Evolutionary conservation across 2,113 vertebrate species (phyloP).

Genomic region (Pluvialis apricaria): DNA sequence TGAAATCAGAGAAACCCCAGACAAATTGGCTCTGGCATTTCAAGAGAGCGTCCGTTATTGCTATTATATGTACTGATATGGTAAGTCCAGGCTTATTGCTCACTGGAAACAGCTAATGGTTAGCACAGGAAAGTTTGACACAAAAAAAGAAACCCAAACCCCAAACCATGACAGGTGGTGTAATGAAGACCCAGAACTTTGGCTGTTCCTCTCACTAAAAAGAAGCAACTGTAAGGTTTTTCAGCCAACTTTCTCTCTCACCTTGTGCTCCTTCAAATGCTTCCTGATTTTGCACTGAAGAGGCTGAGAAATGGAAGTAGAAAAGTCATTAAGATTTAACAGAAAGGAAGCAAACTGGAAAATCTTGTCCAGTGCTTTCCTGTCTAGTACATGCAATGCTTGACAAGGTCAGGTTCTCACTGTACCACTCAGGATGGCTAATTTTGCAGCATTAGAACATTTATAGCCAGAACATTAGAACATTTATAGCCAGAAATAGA

Average conservation of each 20-base stretch:
- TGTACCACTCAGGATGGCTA: background rate
- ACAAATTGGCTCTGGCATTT: background rate
- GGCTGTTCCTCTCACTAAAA: background rate
- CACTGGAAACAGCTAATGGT: background rate
- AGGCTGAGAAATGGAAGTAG: background rate
- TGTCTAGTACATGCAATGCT: background rate
- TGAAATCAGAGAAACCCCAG: background rate
- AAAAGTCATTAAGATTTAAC: background rate
- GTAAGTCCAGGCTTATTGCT: background rate
- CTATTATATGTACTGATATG: background rate
- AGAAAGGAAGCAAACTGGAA: background rate
- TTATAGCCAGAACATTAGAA: background rate
- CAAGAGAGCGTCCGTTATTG: background rate
- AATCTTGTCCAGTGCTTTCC: background rate
- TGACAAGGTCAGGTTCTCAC: constrained; percentile 36
- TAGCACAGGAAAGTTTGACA: background rate
- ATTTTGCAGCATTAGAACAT: background rate
- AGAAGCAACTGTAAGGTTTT: background rate
- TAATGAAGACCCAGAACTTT: background rate
- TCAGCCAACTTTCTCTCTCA: background rate
- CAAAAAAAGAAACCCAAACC: too few relatives aligned
- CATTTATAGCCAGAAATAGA: background rate
- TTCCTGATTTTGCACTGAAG: background rate
- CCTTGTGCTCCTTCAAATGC: background rate
- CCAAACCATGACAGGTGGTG: background rate